Conservation (phyloP, 2,113 vertebrate genomes). For the Chaenogobius annularis region DNA sequence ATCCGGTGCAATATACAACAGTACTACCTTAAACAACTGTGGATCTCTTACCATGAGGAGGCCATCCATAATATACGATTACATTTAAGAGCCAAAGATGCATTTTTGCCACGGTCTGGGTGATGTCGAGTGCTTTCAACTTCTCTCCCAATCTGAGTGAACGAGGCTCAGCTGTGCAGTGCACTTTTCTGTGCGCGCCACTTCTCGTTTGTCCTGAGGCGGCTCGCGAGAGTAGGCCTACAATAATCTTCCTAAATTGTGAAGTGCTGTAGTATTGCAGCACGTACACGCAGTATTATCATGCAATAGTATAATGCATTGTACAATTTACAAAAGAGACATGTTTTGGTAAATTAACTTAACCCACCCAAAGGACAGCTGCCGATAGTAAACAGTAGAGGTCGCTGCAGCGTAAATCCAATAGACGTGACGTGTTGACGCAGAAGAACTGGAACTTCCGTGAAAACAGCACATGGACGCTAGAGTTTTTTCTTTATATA, state of each 20-base stretch:
- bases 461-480: conserved; percentile 15
- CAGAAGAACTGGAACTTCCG: conserved; percentile 34
- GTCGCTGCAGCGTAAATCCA: background rate
- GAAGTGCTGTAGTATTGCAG: background rate
- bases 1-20: too few relatives aligned
- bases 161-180: conserved; percentile 37
- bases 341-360: background rate
- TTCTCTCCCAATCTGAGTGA: background rate
- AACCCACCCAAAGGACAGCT: background rate
- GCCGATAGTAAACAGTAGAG: background rate
- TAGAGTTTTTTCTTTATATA: background rate
- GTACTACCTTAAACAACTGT: too few relatives aligned
- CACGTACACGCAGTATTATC: background rate
- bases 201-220: background rate
- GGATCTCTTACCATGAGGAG: conserved; percentile 28
- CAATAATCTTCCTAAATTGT: background rate
- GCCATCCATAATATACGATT: background rate
- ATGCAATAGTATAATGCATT: background rate
- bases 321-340: background rate
- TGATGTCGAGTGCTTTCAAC: background rate
- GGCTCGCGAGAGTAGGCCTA: background rate
- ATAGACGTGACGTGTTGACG: background rate
- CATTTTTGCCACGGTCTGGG: conserved; percentile 9
- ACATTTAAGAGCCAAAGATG: conserved; percentile 13
- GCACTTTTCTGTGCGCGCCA: background rate